Evolutionary conservation across 2,113 vertebrate species (phyloP), one percentile per base, ranked within the genome.

Genomic region (Aramus guarauna): DNA sequence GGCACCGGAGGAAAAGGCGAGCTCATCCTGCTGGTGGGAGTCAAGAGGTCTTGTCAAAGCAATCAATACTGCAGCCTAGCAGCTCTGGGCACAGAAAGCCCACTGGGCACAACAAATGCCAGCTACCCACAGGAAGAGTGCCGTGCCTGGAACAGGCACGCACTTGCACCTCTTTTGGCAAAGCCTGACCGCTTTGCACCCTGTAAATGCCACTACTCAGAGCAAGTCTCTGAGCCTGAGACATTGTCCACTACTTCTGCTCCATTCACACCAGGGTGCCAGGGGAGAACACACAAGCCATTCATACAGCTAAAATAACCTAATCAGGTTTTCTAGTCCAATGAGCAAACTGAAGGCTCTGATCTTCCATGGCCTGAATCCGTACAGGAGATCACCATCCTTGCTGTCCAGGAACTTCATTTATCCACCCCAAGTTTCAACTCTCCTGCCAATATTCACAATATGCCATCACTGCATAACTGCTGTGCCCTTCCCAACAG

Each of bases 241-340:
- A 24, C 32, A 78, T 69, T 37, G 39, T 69, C 90, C 71, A 37
- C 30, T 52, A 48, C 66, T 88, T 53, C 66, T 88, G 59, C 62
- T 76, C 62, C 41, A 19, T n/a, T 83, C 71, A 63, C 43, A 50
- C 13, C 75, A 83, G 32, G 7, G 27, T 41, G 37, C 47, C 27
- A 53, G 55, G 30, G 23, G 27, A 76, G 71, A 67, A 43, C 24
- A 62, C 26, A 74, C 37, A 59, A 89, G 29, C 52, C 64, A 81
- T 67, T 80, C 62, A 80, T 34, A 69, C 10, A 37, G 55, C 66
- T 83, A 69, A 87, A 93, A 37, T 39, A 39, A 83, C 43, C 86
- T 87, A 95, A 96, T 69, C 36, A 82, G 23, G 58, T 96, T 93
- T 93, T 93, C 90, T 43, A 80, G 55, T 18, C 74, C n/a, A 3